These are phyloP conservation scores for Berghia stephanieae DNA, from an alignment of 1,140 invertebrate species.

Conservation along the genomic window DNA sequence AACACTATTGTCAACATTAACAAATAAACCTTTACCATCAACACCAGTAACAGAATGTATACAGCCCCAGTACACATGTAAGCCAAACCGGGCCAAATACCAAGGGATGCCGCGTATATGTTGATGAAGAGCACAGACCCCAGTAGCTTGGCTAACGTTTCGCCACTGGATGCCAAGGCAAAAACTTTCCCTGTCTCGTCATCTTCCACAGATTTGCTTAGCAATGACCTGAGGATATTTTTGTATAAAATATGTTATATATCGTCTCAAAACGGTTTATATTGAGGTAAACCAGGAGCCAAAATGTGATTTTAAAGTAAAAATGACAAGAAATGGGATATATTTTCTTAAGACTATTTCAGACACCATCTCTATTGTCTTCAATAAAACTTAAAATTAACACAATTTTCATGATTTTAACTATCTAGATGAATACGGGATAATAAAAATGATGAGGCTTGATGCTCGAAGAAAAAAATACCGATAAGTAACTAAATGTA, in stretches of 20 bases:
- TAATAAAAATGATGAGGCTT: too few relatives aligned
- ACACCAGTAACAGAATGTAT: constrained; percentile 44
- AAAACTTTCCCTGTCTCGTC: constrained; percentile 59
- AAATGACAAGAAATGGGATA: background rate
- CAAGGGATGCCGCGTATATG: constrained; percentile 57
- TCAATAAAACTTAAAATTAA: background rate
- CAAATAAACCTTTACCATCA: constrained; percentile 41
- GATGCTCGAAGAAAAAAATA: too few relatives aligned
- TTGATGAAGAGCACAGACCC: constrained; percentile 61
- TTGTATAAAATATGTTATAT: background rate
- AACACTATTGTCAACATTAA: constrained; percentile 12
- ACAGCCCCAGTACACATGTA: constrained; percentile 54
- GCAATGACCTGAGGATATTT: constrained; percentile 45
- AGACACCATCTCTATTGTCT: background rate
- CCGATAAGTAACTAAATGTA: too few relatives aligned
- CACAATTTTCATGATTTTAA: too few relatives aligned
- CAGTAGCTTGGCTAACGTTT: constrained; percentile 60
- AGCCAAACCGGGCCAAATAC: constrained; percentile 53
- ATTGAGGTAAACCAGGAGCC: background rate
- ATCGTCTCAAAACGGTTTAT: background rate
- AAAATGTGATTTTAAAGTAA: background rate
- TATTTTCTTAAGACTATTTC: background rate
- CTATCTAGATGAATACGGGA: too few relatives aligned
- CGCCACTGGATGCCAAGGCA: constrained; percentile 55
- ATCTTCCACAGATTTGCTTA: constrained; percentile 59